Evolutionary conservation across 2,113 vertebrate genomes (phyloP), one percentile per base, ranked within the genome.

Genomic region (Heteronetta atricapilla): DNA sequence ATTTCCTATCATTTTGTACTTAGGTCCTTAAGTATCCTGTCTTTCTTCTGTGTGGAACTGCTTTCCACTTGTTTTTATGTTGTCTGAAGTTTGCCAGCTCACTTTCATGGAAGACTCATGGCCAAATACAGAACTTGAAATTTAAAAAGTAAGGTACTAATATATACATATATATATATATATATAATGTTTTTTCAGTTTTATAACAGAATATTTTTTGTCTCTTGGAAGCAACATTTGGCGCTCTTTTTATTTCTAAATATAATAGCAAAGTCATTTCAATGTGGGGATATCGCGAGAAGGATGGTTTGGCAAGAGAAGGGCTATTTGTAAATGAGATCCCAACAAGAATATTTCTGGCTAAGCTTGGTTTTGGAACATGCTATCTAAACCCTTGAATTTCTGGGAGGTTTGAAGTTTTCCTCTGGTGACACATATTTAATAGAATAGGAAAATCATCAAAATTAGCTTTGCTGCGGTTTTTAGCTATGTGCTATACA

Each of bases 221-320:
- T 48, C 34, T 77, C 58, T 86, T 68, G 75, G 59, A 76, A 93
- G 63, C 17, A 53, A 75, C 3, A 23, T 92, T 96, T 94, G 33
- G 8, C 88, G 50, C 42, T 91, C 82, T 84, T 95, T 93, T n/a
- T 73, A 70, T 91, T 97, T 96, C 91, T 72, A 97, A 94, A 75
- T 86, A 72, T 44, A 82, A 90, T 52, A 95, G 34, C 59, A 94
- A 67, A 94, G 50, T 69, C 55, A 90, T 94, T 97, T 96, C 90
- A 95, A 79, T 95, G 56, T 91, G 82, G 56, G 90, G 82, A 93
- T 97, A 97, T 93, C 21, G 3, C 5, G 19, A 97, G 93, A 97
- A 97, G 88, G 97, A 88, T 81, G 86, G 56, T 95, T 97, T 97
- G 97, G 96, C 96, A 97, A 81, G 85, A 77, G 84, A 92, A 82